These are phyloP conservation scores for Cepaea hortensis DNA, from an alignment of 2,888 invertebrate species.

Conservation along the genomic window DNA sequence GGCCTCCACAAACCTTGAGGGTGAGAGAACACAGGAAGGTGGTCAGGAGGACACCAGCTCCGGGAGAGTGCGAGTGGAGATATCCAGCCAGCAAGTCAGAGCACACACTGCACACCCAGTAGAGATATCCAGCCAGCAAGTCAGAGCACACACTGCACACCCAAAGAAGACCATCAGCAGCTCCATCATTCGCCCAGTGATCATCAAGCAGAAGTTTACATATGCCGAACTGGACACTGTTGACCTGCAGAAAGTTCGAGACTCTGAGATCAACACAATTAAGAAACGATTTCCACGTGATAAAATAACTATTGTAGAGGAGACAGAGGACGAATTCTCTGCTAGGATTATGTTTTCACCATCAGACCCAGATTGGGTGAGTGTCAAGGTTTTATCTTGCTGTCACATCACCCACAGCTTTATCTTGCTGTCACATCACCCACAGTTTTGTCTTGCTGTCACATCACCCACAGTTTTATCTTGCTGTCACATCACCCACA, in stretches of 20 bases:
- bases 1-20: neutral
- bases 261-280: conserved; percentile 66
- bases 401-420: too few relatives aligned
- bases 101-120: neutral
- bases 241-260: conserved; percentile 58
- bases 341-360: conserved; percentile 62
- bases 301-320: conserved; percentile 55
- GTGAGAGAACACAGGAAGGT: neutral
- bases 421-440: too few relatives aligned
- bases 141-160: neutral
- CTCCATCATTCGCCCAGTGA: neutral
- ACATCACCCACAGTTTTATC: too few relatives aligned
- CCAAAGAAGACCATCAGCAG: neutral
- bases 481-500: too few relatives aligned
- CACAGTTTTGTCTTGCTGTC: too few relatives aligned
- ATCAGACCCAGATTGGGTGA: conserved; percentile 75
- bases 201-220: conserved; percentile 2
- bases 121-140: neutral
- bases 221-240: conserved; percentile 51
- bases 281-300: conserved; percentile 67
- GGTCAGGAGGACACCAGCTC: conserved; percentile 5
- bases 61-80: neutral
- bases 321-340: conserved; percentile 55
- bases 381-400: conserved; percentile 12
- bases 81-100: neutral